Conservation (phyloP, 1,140 invertebrate species). For the honey bee (Apis mellifera) region DNA sequence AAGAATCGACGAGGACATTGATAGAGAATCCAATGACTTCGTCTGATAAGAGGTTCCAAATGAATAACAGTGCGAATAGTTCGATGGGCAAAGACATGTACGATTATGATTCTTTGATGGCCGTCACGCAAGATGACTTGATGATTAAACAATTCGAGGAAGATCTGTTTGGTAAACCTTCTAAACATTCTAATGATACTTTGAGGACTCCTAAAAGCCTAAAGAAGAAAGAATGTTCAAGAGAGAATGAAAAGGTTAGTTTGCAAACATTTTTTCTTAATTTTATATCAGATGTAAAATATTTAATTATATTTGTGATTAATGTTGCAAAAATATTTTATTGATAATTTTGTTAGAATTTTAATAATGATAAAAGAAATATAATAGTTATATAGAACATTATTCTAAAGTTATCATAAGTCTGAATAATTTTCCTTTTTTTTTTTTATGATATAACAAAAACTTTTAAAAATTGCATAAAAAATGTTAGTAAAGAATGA, state of each 20-base stretch:
- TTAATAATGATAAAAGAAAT: too few species aligned
- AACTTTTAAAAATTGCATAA: not conserved
- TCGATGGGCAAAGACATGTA: not conserved
- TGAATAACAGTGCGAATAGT: not conserved
- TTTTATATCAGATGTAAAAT: too few species aligned
- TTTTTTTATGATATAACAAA: not conserved
- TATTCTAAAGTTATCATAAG: not conserved
- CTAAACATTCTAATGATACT: not conserved
- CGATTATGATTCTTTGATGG: constrained; percentile 56
- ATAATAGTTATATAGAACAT: too few species aligned
- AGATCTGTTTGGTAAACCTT: constrained; percentile 52
- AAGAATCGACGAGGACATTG: not conserved
- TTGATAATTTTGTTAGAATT: too few species aligned
- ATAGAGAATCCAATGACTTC: not conserved
- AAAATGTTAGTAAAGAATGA: too few species aligned
- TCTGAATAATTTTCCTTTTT: not conserved
- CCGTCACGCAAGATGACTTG: constrained; percentile 60
- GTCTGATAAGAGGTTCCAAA: not conserved
- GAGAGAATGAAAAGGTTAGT: not conserved
- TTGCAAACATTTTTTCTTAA: not conserved
- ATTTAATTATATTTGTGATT: too few species aligned
- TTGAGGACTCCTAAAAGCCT: not conserved
- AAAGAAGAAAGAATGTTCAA: not conserved
- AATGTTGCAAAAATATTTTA: too few species aligned
- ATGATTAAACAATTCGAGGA: constrained; percentile 60